Conservation (phyloP, 2,113 vertebrate species). For the Strigops habroptila region DNA sequence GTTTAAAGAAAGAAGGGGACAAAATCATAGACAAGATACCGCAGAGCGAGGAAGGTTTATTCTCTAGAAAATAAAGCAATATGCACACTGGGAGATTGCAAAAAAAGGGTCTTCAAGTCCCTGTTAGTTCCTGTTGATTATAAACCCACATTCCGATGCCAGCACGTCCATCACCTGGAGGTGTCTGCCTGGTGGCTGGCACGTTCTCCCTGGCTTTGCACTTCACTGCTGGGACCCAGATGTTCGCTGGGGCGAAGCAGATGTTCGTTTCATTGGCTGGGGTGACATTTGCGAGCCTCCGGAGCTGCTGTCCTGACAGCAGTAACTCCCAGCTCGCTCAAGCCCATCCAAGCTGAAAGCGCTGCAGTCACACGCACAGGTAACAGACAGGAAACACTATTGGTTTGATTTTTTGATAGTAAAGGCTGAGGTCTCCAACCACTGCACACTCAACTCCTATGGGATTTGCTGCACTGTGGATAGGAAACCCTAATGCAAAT, state of each 20-base stretch:
- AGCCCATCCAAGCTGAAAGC: not conserved
- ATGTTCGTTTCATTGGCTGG: accelerated
- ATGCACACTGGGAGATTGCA: not conserved
- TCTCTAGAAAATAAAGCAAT: not conserved
- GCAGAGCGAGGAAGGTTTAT: not conserved
- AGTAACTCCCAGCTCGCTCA: not conserved
- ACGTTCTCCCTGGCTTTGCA: not conserved
- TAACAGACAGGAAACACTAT: not conserved
- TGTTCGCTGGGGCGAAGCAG: not conserved
- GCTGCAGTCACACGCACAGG: not conserved
- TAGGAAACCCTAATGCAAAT: not conserved
- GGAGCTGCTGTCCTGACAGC: not conserved
- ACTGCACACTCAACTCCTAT: not conserved
- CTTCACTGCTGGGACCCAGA: not conserved
- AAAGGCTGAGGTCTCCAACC: not conserved
- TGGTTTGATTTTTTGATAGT: not conserved
- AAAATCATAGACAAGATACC: not conserved
- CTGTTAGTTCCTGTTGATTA: not conserved
- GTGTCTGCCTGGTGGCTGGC: not conserved
- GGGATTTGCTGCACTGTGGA: not conserved
- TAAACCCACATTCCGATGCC: not conserved
- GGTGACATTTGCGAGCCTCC: not conserved
- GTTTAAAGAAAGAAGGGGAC: not conserved
- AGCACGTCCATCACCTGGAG: accelerated
- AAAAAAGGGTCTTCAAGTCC: not conserved